Conservation (phyloP, 2,888 invertebrate genomes). For the Sipha maydis region DNA sequence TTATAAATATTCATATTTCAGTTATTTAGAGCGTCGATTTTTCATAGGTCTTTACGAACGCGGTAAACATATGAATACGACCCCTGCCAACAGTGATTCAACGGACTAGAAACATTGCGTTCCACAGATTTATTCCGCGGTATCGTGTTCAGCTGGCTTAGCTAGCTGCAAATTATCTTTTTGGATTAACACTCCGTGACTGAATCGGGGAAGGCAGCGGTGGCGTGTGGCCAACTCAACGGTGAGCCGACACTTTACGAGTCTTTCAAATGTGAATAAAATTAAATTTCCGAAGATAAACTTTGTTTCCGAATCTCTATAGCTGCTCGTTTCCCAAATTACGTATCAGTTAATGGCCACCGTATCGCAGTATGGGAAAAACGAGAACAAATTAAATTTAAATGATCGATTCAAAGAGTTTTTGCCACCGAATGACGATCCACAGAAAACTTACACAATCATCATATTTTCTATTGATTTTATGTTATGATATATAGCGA, state of each 20-base stretch:
- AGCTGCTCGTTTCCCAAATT: neutral
- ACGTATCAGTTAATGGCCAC: neutral
- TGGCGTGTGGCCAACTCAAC: neutral
- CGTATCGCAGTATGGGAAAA: too few species aligned
- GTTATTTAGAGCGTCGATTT: too few species aligned
- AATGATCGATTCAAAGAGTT: neutral
- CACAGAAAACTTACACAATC: neutral
- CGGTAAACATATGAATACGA: too few species aligned
- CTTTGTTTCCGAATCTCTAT: neutral
- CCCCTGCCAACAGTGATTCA: neutral
- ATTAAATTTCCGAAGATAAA: constrained; percentile 1
- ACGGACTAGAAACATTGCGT: neutral
- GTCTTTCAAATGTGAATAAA: constrained; percentile 13
- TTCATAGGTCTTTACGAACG: too few species aligned
- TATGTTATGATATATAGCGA: too few species aligned
- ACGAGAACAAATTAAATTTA: too few species aligned
- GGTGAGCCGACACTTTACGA: constrained; percentile 3
- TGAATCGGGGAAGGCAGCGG: neutral
- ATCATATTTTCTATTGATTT: neutral
- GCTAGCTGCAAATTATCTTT: neutral
- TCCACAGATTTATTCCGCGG: neutral
- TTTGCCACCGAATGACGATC: neutral
- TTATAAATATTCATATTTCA: too few species aligned
- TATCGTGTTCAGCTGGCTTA: neutral
- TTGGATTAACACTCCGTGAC: constrained; percentile 11